These are phyloP conservation scores for Rattus rattus DNA, from an alignment of 2,113 vertebrate species.

Conservation along the genomic window DNA sequence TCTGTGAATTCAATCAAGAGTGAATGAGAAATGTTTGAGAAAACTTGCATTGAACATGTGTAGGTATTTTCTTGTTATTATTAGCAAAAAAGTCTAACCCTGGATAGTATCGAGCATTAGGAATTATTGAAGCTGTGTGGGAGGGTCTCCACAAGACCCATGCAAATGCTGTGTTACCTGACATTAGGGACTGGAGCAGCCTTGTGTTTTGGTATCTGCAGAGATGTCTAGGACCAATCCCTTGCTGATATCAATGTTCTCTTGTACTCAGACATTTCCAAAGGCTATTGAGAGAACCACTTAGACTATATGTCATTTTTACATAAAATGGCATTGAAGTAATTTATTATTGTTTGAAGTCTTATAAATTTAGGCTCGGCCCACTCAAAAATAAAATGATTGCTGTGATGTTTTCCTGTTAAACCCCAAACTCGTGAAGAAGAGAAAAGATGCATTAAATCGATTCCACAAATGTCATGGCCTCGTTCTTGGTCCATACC, in stretches of 20 bases:
- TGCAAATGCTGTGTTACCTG: background rate
- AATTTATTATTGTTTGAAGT: background rate
- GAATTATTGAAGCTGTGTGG: background rate
- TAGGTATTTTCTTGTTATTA: background rate
- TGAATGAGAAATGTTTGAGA: background rate
- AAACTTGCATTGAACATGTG: background rate
- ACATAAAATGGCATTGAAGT: background rate
- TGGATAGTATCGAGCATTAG: background rate
- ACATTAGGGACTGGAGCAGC: no score
- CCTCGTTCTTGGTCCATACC: background rate
- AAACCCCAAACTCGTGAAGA: background rate
- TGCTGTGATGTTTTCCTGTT: background rate
- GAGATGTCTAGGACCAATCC: background rate
- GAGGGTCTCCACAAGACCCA: background rate
- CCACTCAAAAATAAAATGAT: background rate
- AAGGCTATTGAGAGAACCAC: background rate
- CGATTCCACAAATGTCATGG: background rate
- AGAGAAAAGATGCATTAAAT: background rate
- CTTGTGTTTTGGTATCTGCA: background rate
- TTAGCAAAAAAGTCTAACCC: background rate
- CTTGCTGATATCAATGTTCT: background rate
- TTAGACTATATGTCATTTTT: background rate
- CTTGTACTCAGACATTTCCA: no score
- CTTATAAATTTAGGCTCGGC: background rate
- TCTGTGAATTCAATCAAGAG: background rate